These are phyloP conservation scores for Pristionchus mayeri DNA, from an alignment of 2,888 invertebrate genomes.

Conservation along the genomic window DNA sequence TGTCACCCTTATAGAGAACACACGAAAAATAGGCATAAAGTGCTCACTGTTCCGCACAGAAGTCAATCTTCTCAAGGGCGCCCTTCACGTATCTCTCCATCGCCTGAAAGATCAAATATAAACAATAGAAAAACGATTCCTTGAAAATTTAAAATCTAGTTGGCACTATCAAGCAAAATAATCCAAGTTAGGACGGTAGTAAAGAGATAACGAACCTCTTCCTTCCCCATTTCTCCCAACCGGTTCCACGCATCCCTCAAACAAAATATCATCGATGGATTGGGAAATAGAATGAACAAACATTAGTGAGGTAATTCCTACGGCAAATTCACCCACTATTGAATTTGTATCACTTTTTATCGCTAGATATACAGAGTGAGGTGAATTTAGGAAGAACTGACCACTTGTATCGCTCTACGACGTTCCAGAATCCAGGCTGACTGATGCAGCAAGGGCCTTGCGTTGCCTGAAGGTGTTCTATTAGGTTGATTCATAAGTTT, in stretches of 20 bases:
- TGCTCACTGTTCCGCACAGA: conserved; percentile 41
- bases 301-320: too few species aligned
- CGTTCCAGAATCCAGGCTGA: conserved; percentile 44
- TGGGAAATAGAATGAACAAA: too few species aligned
- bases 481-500: too few species aligned
- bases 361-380: neutral
- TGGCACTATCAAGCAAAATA: too few species aligned
- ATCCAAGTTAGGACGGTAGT: neutral
- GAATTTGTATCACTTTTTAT: too few species aligned
- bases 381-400: neutral
- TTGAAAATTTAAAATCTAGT: neutral
- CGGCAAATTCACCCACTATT: neutral
- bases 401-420: conserved; percentile 44
- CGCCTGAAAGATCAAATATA: neutral
- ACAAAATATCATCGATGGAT: too few species aligned
- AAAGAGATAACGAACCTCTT: conserved; percentile 9
- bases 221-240: conserved; percentile 33
- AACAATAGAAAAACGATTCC: neutral
- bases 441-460: neutral
- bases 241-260: conserved; percentile 43
- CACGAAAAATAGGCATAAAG: too few species aligned
- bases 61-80: conserved; percentile 47
- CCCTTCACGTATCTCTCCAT: conserved; percentile 37
- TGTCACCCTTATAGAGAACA: too few species aligned
- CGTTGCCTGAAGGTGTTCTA: conserved; percentile 35